Conservation (phyloP, 2,888 invertebrate species). For the Caradrina kadenii region DNA sequence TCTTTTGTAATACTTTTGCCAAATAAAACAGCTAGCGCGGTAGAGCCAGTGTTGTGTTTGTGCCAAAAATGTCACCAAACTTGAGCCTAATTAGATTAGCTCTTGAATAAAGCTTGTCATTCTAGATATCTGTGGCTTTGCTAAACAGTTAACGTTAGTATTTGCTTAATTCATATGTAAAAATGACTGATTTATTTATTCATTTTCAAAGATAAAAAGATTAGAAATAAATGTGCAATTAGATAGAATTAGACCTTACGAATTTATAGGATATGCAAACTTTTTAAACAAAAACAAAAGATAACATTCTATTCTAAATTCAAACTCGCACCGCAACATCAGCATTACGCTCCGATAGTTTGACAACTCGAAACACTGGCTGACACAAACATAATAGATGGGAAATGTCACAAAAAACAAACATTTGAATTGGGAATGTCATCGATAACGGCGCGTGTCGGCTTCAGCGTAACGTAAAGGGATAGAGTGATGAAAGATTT, state of each 20-base stretch:
- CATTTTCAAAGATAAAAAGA: background rate
- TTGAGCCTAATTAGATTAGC: constrained; percentile 40
- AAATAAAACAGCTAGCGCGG: constrained; percentile 22
- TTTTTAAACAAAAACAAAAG: background rate
- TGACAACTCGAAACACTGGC: constrained; percentile 10
- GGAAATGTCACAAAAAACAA: constrained; percentile 25
- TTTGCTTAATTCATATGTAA: background rate
- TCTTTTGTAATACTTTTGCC: constrained; percentile 37
- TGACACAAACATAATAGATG: constrained; percentile 15
- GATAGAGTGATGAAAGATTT: constrained; percentile 46
- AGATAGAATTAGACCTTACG: no score
- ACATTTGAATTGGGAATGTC: constrained; percentile 41
- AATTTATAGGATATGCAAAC: no score
- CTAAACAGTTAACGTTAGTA: background rate
- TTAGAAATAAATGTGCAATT: background rate
- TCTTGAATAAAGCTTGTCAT: constrained; percentile 29
- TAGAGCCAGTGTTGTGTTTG: constrained; percentile 15
- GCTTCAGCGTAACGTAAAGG: constrained; percentile 18
- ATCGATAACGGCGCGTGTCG: constrained; percentile 38
- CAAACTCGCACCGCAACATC: background rate
- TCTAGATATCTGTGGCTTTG: constrained; percentile 23
- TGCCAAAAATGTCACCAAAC: constrained; percentile 50
- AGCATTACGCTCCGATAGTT: constrained; percentile 1
- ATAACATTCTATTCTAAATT: background rate
- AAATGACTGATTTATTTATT: background rate